A percentile compares a stretch with the other conserved stretches of the same genome.
phyloP scores from a whole-genome alignment of 2,797 vertebrate genomes.

The Fringilla coelebs region DNA sequence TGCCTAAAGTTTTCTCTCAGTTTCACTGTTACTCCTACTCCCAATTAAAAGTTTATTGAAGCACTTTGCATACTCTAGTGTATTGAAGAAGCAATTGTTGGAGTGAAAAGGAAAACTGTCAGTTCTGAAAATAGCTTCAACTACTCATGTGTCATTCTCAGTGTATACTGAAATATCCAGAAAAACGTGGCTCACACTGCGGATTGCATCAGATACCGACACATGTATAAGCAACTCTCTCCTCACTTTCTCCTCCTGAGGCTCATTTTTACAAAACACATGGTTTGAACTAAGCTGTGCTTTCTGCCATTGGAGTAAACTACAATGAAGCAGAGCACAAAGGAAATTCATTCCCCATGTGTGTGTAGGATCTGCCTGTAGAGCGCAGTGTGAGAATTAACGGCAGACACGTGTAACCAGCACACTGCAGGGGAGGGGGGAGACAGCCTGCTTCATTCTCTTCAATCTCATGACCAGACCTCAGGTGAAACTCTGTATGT shows the following conservation, averaged over 20 bases:
- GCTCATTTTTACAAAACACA: conserved; percentile 13
- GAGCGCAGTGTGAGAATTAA: neutral
- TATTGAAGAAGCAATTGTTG: conserved; percentile 43
- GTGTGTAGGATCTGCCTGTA: neutral
- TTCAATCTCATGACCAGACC: neutral
- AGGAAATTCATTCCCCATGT: neutral
- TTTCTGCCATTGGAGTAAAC: conserved; percentile 8
- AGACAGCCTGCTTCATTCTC: neutral
- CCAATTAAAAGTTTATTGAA: conserved; percentile 54
- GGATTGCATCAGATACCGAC: conserved; percentile 12
- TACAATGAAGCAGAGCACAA: neutral
- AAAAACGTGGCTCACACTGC: conserved; percentile 25
- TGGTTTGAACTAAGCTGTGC: neutral
- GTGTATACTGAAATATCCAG: conserved; percentile 21
- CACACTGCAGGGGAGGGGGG: neutral
- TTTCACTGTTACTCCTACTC: neutral
- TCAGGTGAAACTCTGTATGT: neutral
- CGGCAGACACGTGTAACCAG: neutral
- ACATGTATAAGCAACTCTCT: neutral
- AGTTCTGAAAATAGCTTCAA: conserved; percentile 55
- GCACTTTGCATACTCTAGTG: conserved; percentile 17
- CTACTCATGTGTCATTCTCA: conserved; percentile 37
- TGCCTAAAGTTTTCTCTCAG: neutral
- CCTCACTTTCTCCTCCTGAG: neutral
- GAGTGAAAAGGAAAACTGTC: conserved; percentile 46